phyloP scores from a whole-genome alignment of 1,140 invertebrate species.

The Bombus pyrosoma region DNA sequence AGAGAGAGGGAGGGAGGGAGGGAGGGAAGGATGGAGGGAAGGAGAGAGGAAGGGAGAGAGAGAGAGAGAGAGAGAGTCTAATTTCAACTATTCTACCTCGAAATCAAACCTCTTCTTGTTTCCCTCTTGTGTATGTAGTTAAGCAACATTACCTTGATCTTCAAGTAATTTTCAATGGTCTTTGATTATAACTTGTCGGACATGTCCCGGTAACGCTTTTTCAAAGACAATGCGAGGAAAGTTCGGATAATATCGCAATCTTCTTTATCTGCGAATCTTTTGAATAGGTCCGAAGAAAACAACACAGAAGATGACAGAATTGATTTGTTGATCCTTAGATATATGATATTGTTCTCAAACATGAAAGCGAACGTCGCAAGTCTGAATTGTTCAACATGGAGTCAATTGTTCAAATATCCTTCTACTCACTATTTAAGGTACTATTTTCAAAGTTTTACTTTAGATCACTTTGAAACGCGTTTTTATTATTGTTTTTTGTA shows the following conservation, averaged over 20 bases:
- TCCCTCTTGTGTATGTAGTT: neutral
- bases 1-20: accelerated
- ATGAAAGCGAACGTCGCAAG: neutral
- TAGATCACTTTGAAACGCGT: neutral
- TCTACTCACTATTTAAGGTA: neutral
- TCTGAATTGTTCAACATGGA: too few species aligned
- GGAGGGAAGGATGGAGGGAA: too few species aligned
- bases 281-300: neutral
- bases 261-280: neutral
- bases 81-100: neutral
- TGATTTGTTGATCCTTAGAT: neutral
- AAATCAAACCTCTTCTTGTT: neutral
- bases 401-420: too few species aligned
- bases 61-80: neutral
- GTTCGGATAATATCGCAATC: too few species aligned
- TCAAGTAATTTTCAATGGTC: neutral
- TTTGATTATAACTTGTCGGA: neutral
- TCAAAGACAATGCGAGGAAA: too few species aligned
- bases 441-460: neutral
- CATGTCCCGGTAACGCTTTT: neutral
- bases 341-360: neutral
- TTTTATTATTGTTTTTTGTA: neutral
- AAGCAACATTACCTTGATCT: neutral
- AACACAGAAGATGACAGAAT: neutral
- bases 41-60: too few species aligned